Base-by-base conservation (phyloP, 2,113 vertebrate species). In the Platysteira castanea region DNA sequence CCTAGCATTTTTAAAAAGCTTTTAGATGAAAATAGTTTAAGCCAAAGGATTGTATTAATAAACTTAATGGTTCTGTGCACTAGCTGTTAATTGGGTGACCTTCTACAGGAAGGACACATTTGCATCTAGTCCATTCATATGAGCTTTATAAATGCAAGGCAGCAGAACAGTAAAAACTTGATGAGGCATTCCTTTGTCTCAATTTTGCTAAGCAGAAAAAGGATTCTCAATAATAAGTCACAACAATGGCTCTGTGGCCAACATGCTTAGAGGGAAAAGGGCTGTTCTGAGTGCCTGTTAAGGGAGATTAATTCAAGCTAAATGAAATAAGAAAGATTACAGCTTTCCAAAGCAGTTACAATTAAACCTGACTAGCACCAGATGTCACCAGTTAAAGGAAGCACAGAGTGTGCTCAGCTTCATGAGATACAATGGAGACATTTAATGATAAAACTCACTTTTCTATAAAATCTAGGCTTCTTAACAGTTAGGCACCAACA, bases 341-440 rank as follows among this genome's bases (percentile, higher is more conserved):
- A 80, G 13, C 33, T 86, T 96, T 92, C 46, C 64, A 92, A 70
- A 86, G 83, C 46, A 71, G 64, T 69, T 93, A 74, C 68, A 87
- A 71, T 96, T 96, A 93, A 95, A 95, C 65, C 76, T 84, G 60
- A 84, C 50, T 78, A 87, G 68, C 52, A 89, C 42, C 92, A 96
- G 85, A 90, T 95, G 69, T 77, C 59, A 88, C 20, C 68, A 86
- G 90, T 75, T 90, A 91, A 78, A 77, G 60, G 57, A 35, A 75
- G 16, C 33, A 39, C 50, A 33, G 26, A 42, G 19, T 27, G 9
- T 53, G 56, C 41, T 91, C 37, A 65, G 57, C 46, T 57, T 82
- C 23, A 31, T 53, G 57, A 87, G 53, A 78, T 75, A 61, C 54
- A 59, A 23, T 41, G 42, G 60, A 42, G 47, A 70, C 10, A 39